These are phyloP conservation scores for Spatula versicolor DNA, from an alignment of 2,797 vertebrate species.

Conservation along the genomic window DNA sequence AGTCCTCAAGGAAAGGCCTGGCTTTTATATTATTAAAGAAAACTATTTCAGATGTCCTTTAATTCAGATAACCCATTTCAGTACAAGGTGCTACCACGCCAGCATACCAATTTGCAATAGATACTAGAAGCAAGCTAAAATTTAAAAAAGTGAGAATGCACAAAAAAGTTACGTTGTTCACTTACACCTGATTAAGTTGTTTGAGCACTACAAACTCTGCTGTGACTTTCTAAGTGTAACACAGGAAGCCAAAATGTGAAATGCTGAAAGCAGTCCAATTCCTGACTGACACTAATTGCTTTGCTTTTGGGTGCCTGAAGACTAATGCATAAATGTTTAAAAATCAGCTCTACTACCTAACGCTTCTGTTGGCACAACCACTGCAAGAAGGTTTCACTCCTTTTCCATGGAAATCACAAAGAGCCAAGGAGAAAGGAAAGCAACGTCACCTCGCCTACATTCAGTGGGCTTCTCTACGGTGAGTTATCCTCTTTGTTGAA, in stretches of 20 bases:
- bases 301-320: background rate
- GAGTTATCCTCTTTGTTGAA: background rate
- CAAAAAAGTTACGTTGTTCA: background rate
- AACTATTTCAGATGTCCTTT: background rate
- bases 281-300: constrained; percentile 41
- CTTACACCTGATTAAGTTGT: background rate
- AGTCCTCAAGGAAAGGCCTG: background rate
- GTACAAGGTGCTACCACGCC: background rate
- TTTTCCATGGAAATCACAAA: background rate
- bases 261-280: background rate
- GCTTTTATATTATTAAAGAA: background rate
- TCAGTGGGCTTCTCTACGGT: background rate
- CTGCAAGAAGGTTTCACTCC: background rate
- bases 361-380: background rate
- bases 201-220: background rate
- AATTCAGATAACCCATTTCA: background rate
- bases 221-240: background rate
- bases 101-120: background rate
- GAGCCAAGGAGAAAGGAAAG: background rate
- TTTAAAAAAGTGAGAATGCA: background rate
- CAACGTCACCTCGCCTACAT: background rate
- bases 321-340: constrained; percentile 19
- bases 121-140: background rate
- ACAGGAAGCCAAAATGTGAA: background rate
- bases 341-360: background rate